Evolutionary conservation across 2,888 invertebrate species (phyloP).

Genomic region (Microctonus brassicae): DNA sequence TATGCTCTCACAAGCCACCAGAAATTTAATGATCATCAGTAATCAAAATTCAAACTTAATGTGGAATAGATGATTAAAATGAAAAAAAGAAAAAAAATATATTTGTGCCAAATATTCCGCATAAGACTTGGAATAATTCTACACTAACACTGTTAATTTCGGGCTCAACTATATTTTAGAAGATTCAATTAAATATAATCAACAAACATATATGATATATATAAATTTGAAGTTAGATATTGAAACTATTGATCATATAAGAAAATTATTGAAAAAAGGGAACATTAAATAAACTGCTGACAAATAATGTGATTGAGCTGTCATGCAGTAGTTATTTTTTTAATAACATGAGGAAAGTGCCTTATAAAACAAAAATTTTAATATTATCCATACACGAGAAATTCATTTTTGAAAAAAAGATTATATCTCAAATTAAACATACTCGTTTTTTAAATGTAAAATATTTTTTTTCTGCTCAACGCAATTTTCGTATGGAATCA

Average conservation of each 20-base stretch:
- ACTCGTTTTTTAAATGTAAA: neutral
- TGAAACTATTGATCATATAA: slow-evolving; percentile 14
- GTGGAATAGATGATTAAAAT: slow-evolving; percentile 26
- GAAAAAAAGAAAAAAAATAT: neutral
- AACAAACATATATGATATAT: too few species aligned
- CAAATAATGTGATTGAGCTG: slow-evolving; percentile 20
- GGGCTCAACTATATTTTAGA: neutral
- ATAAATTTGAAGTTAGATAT: neutral
- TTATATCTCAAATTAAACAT: neutral
- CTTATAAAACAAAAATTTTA: neutral
- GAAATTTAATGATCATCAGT: neutral
- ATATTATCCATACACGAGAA: neutral
- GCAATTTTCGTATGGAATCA: neutral
- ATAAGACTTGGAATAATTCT: neutral
- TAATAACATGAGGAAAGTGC: neutral
- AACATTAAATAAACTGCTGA: slow-evolving; percentile 2
- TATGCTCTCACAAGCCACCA: neutral
- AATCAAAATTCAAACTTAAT: neutral
- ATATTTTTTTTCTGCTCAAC: neutral
- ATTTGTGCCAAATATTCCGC: slow-evolving; percentile 27
- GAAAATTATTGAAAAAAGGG: too few species aligned
- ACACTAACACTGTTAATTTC: neutral
- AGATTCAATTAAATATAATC: neutral
- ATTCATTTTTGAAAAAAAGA: neutral
- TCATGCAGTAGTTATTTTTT: neutral